Conservation (phyloP, 1,140 invertebrate genomes). For the roundworm (Caenorhabditis elegans) region DNA sequence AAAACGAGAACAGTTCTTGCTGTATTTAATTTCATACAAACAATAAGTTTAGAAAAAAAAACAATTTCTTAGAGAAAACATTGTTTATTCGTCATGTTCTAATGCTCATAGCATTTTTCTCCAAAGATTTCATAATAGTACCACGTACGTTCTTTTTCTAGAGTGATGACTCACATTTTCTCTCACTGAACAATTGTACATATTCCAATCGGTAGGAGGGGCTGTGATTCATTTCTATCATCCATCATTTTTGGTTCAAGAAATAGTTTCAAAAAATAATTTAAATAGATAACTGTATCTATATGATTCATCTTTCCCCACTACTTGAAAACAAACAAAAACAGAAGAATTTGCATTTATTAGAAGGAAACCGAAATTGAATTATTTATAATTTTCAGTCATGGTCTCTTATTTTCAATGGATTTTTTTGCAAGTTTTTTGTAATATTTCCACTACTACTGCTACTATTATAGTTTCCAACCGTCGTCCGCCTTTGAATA, state of each 20-base stretch:
- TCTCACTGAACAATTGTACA: neutral
- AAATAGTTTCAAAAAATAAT: neutral
- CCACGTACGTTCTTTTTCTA: neutral
- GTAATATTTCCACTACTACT: neutral
- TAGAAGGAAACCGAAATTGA: too few relatives aligned
- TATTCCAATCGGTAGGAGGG: constrained; percentile 15
- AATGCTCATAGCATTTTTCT: too few relatives aligned
- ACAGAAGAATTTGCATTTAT: too few relatives aligned
- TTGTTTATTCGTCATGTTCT: too few relatives aligned
- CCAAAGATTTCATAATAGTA: neutral
- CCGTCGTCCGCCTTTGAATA: too few relatives aligned
- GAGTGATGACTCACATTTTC: neutral
- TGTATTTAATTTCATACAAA: too few relatives aligned
- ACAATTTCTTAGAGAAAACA: too few relatives aligned
- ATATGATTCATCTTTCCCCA: neutral
- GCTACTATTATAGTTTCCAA: neutral
- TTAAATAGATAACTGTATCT: neutral
- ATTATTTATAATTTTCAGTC: neutral
- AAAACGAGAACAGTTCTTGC: too few relatives aligned
- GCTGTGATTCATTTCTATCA: neutral
- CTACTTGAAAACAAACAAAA: neutral
- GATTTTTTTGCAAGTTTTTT: neutral
- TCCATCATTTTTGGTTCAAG: neutral
- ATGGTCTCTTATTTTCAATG: neutral
- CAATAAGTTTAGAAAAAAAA: too few relatives aligned